phyloP scores from a whole-genome alignment of 2,888 invertebrate genomes.

The Cheilosia vernalis region DNA sequence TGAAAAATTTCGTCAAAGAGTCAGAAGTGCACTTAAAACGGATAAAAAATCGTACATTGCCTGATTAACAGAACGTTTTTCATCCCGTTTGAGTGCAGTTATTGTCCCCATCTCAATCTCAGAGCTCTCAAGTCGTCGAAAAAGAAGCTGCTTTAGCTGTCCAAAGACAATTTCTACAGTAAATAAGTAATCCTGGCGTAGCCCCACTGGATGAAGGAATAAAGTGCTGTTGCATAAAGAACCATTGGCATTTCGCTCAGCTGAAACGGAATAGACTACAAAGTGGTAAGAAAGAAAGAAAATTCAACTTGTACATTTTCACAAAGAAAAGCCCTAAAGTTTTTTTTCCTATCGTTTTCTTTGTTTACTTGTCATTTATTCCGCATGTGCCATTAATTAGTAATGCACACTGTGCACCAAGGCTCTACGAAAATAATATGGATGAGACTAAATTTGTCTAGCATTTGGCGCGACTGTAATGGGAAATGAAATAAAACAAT shows the following conservation, averaged over 20 bases:
- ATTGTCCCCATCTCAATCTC: constrained; percentile 44
- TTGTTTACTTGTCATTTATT: constrained; percentile 70
- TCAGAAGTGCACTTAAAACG: constrained; percentile 45
- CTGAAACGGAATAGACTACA: constrained; percentile 47
- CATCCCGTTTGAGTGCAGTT: constrained; percentile 67
- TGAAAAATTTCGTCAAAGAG: constrained; percentile 3
- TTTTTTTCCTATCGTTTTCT: constrained; percentile 29
- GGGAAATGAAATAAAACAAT: constrained; percentile 15
- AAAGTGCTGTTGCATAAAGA: constrained; percentile 47
- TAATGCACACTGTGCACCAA: neutral
- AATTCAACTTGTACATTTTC: constrained; percentile 25
- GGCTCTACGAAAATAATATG: neutral
- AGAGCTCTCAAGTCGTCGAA: constrained; percentile 26
- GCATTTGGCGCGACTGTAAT: constrained; percentile 34
- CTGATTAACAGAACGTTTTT: constrained; percentile 50
- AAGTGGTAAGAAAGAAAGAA: constrained; percentile 58
- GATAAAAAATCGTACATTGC: constrained; percentile 4
- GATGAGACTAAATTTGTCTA: neutral
- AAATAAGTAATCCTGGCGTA: constrained; percentile 37
- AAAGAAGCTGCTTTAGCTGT: constrained; percentile 22
- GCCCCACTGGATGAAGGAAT: constrained; percentile 60
- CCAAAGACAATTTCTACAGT: constrained; percentile 19
- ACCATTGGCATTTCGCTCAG: constrained; percentile 38
- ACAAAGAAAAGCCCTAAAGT: constrained; percentile 57
- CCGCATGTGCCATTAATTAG: constrained; percentile 52